phyloP scores from a whole-genome alignment of 92 coral and sea anemone species.

The Nematostella vectensis region DNA sequence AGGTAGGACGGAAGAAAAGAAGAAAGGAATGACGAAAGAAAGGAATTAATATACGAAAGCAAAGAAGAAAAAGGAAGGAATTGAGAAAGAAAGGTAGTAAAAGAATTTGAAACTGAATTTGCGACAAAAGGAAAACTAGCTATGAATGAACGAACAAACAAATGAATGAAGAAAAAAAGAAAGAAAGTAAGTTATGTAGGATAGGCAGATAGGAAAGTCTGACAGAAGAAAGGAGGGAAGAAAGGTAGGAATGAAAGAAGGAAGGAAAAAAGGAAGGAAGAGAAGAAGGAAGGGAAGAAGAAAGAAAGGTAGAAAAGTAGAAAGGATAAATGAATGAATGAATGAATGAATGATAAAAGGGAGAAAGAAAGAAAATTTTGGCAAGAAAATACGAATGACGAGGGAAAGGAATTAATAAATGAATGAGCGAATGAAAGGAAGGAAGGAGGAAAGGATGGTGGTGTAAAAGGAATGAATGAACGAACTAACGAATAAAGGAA shows the following conservation, averaged over 20 bases:
- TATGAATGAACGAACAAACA: no score
- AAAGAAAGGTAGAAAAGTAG: not conserved
- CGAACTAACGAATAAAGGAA: constrained; percentile 4
- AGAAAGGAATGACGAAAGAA: not conserved
- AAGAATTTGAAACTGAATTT: not conserved
- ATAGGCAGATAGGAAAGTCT: no score
- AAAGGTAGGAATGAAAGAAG: not conserved
- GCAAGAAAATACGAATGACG: not conserved
- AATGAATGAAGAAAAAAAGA: no score
- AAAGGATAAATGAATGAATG: no score
- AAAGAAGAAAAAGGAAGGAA: constrained; percentile 1
- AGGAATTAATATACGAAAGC: not conserved
- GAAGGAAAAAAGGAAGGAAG: constrained; percentile 1
- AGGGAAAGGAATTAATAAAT: constrained; percentile 3
- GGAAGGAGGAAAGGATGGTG: constrained; percentile 6
- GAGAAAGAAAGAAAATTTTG: not conserved
- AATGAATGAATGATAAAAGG: not conserved
- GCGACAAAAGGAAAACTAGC: no score
- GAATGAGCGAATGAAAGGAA: constrained; percentile 4
- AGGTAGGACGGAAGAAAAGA: not conserved
- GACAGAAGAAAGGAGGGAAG: no score
- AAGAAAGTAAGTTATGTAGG: no score
- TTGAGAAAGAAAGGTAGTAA: not conserved
- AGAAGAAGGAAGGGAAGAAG: not conserved
- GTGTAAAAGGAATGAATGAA: constrained; percentile 11